Evolutionary conservation across 2,888 invertebrate species (phyloP), one percentile per base, ranked within the genome.

Genomic region (Coelopa pilipes): DNA sequence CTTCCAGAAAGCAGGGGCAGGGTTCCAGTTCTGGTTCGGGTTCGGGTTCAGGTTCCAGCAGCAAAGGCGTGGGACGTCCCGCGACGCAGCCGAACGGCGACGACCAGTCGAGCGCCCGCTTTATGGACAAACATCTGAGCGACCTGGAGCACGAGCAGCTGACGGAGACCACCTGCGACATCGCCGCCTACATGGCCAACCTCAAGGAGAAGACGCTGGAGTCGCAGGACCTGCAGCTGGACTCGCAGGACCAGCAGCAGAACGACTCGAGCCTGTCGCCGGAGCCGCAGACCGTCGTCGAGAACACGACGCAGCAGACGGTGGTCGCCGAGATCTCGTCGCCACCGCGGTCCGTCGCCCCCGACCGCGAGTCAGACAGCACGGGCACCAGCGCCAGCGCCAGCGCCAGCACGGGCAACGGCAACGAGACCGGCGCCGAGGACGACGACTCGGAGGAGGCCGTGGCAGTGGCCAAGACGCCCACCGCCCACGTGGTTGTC

Each of bases 141-240:
- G 88, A 87, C 74, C 81, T 88, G 66, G 86, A 87, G 78, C 86
- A 84, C 75, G 87, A 88, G 80, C 82, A 86, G 77, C 76, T 86
- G 73, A 83, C 34, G 34, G 86, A 84, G 10, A 84, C 82, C 24
- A 87, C 86, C 13, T 87, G 85, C 75, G 87, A 88, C 79, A 88
- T 88, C 72, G 88, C 83, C 50, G 83, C 86, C 69, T 88, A 88
- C 65, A 88, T 88, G 88, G 88, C 87, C 55, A 87, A 87, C 74
- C 79, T 88, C 13, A 85, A 87, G 17, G 87, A 88, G 74, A 87
- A 87, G 75, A 81, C 87, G 17, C 81, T 87, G 12, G 87, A 88
- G 77, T 82, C 84, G 0, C 80, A 83, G 49, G 85, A 86, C 34
- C 63, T 77, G 0, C 79, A 79, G 46, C 81, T 81, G 60, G 82